These are phyloP conservation scores for Dipodomys ordii DNA, from an alignment of 2,113 vertebrate genomes.

Conservation along the genomic window DNA sequence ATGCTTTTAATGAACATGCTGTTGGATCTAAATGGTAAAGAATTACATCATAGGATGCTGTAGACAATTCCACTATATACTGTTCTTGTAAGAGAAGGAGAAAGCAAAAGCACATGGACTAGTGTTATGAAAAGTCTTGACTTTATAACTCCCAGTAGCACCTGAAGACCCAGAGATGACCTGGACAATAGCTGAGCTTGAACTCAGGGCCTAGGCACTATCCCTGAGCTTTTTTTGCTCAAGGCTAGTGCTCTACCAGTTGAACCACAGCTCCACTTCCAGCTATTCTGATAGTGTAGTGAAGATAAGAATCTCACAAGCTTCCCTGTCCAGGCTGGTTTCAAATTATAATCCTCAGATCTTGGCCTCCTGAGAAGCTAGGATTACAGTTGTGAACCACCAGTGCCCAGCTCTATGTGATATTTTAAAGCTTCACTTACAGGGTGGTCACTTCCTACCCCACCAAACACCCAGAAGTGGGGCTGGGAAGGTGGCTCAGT, in stretches of 20 bases:
- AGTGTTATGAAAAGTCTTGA: too few relatives aligned
- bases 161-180: background rate
- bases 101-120: background rate
- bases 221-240: too few relatives aligned
- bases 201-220: too few relatives aligned
- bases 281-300: too few relatives aligned
- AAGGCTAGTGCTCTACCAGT: too few relatives aligned
- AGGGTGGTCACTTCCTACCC: background rate
- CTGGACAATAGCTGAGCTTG: background rate
- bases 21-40: background rate
- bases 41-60: background rate
- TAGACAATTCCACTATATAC: background rate
- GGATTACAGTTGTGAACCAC: too few relatives aligned
- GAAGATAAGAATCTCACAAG: too few relatives aligned
- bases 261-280: too few relatives aligned
- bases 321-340: too few relatives aligned
- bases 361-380: too few relatives aligned
- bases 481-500: background rate
- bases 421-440: background rate
- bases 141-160: background rate
- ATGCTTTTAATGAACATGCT: background rate
- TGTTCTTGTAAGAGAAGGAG: background rate
- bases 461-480: background rate
- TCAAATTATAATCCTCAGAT: too few relatives aligned
- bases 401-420: background rate